These are phyloP conservation scores for Eupithecia inturbata DNA, from an alignment of 2,888 invertebrate genomes.

Conservation along the genomic window DNA sequence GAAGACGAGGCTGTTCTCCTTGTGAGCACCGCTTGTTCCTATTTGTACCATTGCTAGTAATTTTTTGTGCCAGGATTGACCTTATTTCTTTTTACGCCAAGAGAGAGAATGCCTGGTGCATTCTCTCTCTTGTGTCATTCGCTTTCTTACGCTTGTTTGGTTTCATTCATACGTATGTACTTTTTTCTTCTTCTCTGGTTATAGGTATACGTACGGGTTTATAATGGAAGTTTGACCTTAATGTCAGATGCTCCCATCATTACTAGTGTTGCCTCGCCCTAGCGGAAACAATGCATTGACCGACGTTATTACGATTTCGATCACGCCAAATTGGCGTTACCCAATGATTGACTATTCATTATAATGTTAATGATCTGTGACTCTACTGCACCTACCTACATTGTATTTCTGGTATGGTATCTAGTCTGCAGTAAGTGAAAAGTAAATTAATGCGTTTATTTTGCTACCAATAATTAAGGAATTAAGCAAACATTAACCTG, in stretches of 20 bases:
- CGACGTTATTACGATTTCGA: constrained; percentile 8
- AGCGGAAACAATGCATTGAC: constrained; percentile 16
- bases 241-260: not conserved
- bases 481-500: not conserved
- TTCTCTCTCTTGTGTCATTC: not conserved
- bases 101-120: too few species aligned
- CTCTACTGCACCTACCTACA: not conserved
- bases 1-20: not conserved
- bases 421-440: not conserved
- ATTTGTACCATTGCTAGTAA: not conserved
- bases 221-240: not conserved
- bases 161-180: not conserved
- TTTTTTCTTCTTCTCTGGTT: not conserved
- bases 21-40: not conserved
- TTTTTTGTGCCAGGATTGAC: not conserved
- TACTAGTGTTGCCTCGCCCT: constrained; percentile 1
- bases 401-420: not conserved
- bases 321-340: constrained; percentile 16
- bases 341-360: constrained; percentile 21
- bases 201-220: not conserved
- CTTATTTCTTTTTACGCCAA: not conserved
- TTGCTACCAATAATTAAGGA: not conserved
- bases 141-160: not conserved
- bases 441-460: too few species aligned
- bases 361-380: constrained; percentile 20